Evolutionary conservation across 2,113 vertebrate genomes (phyloP).

Genomic region (Leuciscus idus): DNA sequence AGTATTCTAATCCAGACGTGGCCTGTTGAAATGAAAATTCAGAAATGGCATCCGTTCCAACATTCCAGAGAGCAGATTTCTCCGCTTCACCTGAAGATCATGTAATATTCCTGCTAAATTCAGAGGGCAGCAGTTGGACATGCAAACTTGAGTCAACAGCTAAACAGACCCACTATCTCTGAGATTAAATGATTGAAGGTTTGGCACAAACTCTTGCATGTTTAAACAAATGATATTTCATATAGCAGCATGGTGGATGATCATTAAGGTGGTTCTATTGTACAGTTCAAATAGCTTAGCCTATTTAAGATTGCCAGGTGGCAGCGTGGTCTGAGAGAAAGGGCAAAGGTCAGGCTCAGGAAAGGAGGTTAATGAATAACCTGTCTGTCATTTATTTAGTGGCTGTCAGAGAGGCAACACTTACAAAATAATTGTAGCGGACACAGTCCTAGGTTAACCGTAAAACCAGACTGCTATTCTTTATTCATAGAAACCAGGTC

Average conservation of each 20-base stretch:
- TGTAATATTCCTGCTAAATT: slow-evolving; percentile 18
- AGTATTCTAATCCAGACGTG: background rate
- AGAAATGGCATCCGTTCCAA: background rate
- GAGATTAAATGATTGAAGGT: background rate
- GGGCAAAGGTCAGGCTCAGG: slow-evolving; percentile 42
- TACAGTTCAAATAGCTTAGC: background rate
- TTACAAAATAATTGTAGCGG: background rate
- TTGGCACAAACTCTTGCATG: background rate
- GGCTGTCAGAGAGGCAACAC: background rate
- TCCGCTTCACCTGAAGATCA: slow-evolving; percentile 11
- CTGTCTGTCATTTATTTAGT: slow-evolving; percentile 35
- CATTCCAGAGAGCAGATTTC: slow-evolving; percentile 7
- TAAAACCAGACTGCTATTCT: background rate
- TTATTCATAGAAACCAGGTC: background rate
- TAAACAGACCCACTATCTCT: background rate
- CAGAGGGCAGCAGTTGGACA: background rate
- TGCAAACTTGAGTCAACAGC: background rate
- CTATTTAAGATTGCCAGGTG: slow-evolving; percentile 5
- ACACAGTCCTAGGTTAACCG: background rate
- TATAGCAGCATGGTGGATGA: background rate
- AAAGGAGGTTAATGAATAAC: slow-evolving; percentile 41
- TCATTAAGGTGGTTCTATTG: background rate
- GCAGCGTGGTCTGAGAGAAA: slow-evolving; percentile 9
- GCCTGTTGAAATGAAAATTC: background rate
- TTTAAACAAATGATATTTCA: background rate